Base-by-base conservation (phyloP, 2,113 vertebrate genomes). In the Spea bombifrons region DNA sequence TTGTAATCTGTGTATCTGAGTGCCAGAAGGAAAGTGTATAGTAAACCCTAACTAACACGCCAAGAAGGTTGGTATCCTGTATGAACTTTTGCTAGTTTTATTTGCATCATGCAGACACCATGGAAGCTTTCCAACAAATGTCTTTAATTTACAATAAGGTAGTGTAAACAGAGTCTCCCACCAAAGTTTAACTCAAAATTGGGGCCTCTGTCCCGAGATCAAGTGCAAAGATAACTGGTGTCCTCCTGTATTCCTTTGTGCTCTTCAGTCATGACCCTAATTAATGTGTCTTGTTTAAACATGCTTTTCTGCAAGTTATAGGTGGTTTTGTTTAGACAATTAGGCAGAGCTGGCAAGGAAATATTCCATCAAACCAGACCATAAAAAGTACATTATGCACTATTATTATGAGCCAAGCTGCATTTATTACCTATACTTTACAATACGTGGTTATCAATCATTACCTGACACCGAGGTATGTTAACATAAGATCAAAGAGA, bases 361-460 rank as follows among this genome's bases (percentile, higher is more conserved):
- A 92, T 92, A 92, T 93, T 92, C 91, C 90, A 88, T 93, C 89
- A 92, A 93, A 90, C 85, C 75, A 45, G 82, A 87, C 87, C 90
- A 92, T 92, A 94, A 94, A 94, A 93, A 92, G 88, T 94, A 92
- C 93, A 94, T 94, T 93, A 94, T 89, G 91, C 90, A 88, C 89
- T 88, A 92, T 93, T 93, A 94, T 91, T 91, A 91, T 93, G 88
- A 93, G 89, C 85, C 88, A 87, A 88, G 87, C 87, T 89, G 90
- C 93, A 88, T 93, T 94, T 94, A 93, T 93, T 93, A 90, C 88
- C 88, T 84, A 83, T 91, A 93, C 89, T 92, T 91, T 90, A 90
- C 87, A 88, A 91, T 90, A 88, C 83, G 84, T 86, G 82, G 85
- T 92, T 91, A 94, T 94, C 88, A 91, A 94, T 95, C 93, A 94